Evolutionary conservation across 2,113 vertebrate species (phyloP), one percentile per base, ranked within the genome.

Genomic region (Geococcyx californianus): DNA sequence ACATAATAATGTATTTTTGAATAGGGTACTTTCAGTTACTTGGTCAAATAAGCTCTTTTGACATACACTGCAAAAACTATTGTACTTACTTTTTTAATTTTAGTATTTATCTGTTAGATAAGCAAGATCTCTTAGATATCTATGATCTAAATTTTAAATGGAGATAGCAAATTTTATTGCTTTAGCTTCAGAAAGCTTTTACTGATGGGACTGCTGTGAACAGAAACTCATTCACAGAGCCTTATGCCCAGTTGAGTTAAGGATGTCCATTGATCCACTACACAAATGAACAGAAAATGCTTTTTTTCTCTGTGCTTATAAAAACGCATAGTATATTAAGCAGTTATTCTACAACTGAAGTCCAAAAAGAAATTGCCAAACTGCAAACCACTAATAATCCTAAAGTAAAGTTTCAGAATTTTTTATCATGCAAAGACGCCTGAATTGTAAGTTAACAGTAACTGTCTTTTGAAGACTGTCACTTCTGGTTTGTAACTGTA

Each of bases 131-230:
- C 31, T 54, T 58, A 67, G 25, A 51, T 66, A 55, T 3, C 17
- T 69, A 44, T 51, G 26, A 83, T 63, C 47, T 77, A 74, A 74
- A 84, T 74, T 94, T 84, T 92, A 86, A 84, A 88, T 59, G 18
- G 7, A 9, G 20, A 77, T 21, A 92, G 31, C 25, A 70, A 73
- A 70, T 66, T 88, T 88, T 76, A 66, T n/a, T 92, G 36, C 45
- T 29, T 80, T 86, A 4, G 7, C 66, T 45, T 93, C 63, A 76
- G 23, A 73, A 23, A 59, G 49, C 26, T 42, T 84, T 84, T 81
- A 81, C 52, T 23, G 83, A 88, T 88, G 34, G 36, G 77, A 95
- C 81, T 94, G 44, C 86, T 96, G 74, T 93, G 78, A 97, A 96
- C 64, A 78, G 87, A 97, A 96, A 96, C 19, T 66, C 64, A 91